Evolutionary conservation across 2,797 vertebrate genomes (phyloP).

Genomic region (Scolopax bukidnonensis): DNA sequence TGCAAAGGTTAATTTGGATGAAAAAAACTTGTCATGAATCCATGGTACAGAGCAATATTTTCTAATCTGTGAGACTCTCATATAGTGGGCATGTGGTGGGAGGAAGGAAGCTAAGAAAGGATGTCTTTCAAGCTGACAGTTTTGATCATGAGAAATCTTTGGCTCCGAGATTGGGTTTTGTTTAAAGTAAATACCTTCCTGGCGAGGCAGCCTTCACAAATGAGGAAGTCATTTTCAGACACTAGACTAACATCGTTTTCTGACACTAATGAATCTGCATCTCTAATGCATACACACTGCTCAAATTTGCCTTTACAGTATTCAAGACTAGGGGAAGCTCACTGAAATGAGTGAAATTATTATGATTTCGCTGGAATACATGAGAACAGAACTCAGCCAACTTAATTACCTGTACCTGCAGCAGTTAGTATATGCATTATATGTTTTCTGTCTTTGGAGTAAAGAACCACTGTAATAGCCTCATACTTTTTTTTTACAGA

Average conservation of each 20-base stretch:
- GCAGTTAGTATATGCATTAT: not conserved
- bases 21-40: conserved; percentile 42
- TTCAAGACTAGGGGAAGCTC: not conserved
- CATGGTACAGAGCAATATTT: conserved; percentile 30
- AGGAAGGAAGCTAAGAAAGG: conserved; percentile 18
- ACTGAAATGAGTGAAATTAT: not conserved
- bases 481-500: not conserved
- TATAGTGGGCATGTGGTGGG: not conserved
- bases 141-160: not conserved
- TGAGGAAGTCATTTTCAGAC: conserved; percentile 3
- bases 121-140: conserved; percentile 43
- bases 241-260: not conserved
- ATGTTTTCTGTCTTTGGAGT: not conserved
- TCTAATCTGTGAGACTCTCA: conserved; percentile 21
- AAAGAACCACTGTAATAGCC: not conserved
- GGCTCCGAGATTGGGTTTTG: conserved; percentile 4
- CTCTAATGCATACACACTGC: not conserved
- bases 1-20: conserved; percentile 55
- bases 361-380: not conserved
- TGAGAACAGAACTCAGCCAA: not conserved
- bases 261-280: not conserved
- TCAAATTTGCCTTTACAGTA: not conserved
- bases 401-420: not conserved
- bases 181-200: conserved; percentile 50
- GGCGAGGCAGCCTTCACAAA: conserved; percentile 23